Evolutionary conservation across 2,797 vertebrate genomes (phyloP).

Genomic region (Apodemus agrarius): DNA sequence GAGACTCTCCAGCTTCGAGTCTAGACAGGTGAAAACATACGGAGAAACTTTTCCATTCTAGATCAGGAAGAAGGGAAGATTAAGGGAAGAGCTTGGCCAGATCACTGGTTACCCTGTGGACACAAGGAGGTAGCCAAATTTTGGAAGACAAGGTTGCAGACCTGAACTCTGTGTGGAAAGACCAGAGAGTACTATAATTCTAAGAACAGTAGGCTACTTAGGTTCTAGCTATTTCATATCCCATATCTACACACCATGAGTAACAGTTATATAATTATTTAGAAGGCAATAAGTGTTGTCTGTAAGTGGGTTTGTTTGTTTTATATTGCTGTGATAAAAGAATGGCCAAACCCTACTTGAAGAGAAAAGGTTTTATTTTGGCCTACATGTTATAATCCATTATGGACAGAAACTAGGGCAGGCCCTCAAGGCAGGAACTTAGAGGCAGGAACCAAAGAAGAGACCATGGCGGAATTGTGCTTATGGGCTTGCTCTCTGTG

Average conservation of each 20-base stretch:
- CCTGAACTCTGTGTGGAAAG: not conserved
- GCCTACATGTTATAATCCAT: not conserved
- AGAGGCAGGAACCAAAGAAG: not conserved
- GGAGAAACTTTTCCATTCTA: not conserved
- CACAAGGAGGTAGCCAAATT: not conserved
- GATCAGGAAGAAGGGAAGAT: not conserved
- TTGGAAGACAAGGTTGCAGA: too few relatives aligned
- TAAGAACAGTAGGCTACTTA: not conserved
- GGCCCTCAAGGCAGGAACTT: not conserved
- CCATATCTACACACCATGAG: not conserved
- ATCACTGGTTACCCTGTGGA: not conserved
- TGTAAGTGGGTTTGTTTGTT: not conserved
- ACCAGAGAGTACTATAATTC: not conserved
- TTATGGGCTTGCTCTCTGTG: not conserved
- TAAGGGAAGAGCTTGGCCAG: not conserved
- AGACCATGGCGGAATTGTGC: not conserved
- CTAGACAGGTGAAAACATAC: not conserved
- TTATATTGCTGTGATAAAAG: not conserved
- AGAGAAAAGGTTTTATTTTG: not conserved
- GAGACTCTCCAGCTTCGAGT: not conserved
- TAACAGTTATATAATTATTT: not conserved
- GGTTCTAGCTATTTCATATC: not conserved
- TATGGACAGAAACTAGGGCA: not conserved
- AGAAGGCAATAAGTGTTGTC: not conserved
- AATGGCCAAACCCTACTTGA: not conserved